Evolutionary conservation across 2,113 vertebrate genomes (phyloP).

Genomic region (Sorex fumeus): DNA sequence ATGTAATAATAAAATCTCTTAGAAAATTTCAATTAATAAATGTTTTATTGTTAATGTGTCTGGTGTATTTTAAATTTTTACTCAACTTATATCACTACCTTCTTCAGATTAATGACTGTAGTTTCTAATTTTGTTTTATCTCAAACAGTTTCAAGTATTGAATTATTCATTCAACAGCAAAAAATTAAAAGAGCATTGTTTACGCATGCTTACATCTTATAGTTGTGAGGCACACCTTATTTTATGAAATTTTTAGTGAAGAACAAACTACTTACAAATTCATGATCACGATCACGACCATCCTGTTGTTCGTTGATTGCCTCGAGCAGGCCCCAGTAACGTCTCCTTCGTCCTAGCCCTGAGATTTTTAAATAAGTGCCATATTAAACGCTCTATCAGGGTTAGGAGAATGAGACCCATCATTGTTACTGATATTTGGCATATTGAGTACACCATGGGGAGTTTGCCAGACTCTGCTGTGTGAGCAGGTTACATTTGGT

Average conservation of each 20-base stretch:
- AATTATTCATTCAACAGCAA: neutral
- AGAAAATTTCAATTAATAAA: slow-evolving; percentile 30
- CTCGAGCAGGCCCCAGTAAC: no score
- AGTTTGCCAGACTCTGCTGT: no score
- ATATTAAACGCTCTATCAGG: no score
- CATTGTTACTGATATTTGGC: no score
- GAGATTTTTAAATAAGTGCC: no score
- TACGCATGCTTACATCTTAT: neutral
- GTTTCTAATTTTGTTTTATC: neutral
- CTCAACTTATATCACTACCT: neutral
- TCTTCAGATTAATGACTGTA: neutral
- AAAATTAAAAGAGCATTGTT: neutral
- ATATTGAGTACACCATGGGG: no score
- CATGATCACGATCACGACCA: no score
- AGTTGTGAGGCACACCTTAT: neutral
- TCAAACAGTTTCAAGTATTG: neutral
- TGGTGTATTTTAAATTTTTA: slow-evolving; percentile 1
- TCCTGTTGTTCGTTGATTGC: no score
- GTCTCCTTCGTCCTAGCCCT: no score
- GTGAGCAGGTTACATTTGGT: no score
- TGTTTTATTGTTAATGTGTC: neutral
- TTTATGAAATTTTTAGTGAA: neutral
- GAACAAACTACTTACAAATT: no score
- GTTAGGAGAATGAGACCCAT: no score
- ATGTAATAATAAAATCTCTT: neutral